Base-by-base conservation (phyloP, 2,113 vertebrate genomes). In the Aleadryas rufinucha region DNA sequence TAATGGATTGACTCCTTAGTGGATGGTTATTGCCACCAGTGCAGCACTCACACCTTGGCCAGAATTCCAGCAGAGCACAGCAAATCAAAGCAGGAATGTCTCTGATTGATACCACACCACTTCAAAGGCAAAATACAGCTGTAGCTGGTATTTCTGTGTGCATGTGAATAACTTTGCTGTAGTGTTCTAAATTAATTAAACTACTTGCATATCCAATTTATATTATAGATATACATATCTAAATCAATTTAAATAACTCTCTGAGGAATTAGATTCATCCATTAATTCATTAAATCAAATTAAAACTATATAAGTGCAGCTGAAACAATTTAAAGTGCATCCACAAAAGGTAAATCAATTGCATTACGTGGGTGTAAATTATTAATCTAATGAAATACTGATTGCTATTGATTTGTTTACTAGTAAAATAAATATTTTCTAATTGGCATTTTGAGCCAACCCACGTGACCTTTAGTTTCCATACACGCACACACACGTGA, bases 201-300 rank as follows among this genome's bases (percentile, higher is more conserved):
- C 61, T 86, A 70, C 33, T 61, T 95, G 50, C 24, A 74, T 74
- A 88, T 19, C 26, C 49, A 86, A 11, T 56, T 90, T 60, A n/a
- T n/a, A n/a, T n/a, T n/a, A n/a, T n/a, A n/a, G n/a, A n/a, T n/a
- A n/a, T n/a, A n/a, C 10, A 41, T 23, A 87, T 42, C 92, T 77
- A 75, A 93, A 90, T 66, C 17, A 41, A 63, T 77, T 88, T 84
- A 61, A 90, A 19, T 60, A 88, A 90, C 66, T 77, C 64, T 89
- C 65, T 47, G 47, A 88, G 52, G 54, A 81, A 81, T 84, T 75
- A 90, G 37, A 88, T 71, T 78, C 8, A 90, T 84, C 72, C 49
- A 86, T 85, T 74, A 86, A 94, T 90, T 88, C 83, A 93, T 86
- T 91, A 85, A 61, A 88, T 83, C 72, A 90, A 65, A 87, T 78